Conservation (phyloP, 2,888 invertebrate genomes). For the Lasioglossum villosulum region DNA sequence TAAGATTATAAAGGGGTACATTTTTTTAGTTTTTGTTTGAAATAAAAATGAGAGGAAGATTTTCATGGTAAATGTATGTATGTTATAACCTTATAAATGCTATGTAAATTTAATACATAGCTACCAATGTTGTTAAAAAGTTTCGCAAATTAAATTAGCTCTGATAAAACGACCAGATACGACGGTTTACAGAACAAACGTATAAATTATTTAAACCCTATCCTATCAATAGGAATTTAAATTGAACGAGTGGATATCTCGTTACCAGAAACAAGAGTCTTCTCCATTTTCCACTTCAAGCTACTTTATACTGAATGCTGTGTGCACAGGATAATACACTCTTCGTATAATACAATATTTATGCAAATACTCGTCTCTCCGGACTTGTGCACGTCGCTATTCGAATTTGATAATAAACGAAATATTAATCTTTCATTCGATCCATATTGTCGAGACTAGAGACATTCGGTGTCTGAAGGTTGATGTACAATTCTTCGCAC, state of each 20-base stretch:
- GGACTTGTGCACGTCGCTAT: not conserved
- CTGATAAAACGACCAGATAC: not conserved
- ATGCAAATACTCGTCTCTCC: conserved; percentile 7
- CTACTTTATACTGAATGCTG: not conserved
- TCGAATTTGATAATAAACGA: not conserved
- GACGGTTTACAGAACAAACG: not conserved
- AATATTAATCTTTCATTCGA: not conserved
- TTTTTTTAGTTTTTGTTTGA: no score
- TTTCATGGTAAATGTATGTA: no score
- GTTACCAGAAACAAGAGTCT: conserved; percentile 4
- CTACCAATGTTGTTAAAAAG: not conserved
- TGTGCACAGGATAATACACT: not conserved
- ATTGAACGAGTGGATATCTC: conserved; percentile 10
- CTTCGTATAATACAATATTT: conserved; percentile 19
- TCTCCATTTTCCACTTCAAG: conserved; percentile 7
- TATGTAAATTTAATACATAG: not conserved
- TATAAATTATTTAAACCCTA: conserved; percentile 12
- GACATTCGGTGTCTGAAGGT: not conserved
- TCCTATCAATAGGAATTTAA: not conserved
- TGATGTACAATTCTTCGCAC: conserved; percentile 2
- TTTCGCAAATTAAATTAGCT: not conserved
- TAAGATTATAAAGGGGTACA: no score
- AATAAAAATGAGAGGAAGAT: no score
- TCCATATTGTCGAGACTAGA: not conserved
- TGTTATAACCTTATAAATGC: not conserved